Conservation (phyloP, 2,888 invertebrate genomes). For the Cosmia trapezina region DNA sequence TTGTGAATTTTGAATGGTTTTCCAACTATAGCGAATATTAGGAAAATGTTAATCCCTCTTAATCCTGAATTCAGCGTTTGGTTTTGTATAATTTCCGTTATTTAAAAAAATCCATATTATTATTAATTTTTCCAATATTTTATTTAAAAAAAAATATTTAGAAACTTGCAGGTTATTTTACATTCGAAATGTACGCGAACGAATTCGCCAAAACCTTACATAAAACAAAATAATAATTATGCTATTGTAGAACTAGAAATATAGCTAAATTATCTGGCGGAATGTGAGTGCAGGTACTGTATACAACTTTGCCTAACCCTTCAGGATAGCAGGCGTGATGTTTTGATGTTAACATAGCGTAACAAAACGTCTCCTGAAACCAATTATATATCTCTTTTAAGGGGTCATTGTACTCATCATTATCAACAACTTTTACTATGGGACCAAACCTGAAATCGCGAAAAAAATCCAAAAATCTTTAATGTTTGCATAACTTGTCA, state of each 20-base stretch:
- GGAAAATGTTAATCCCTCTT: background rate
- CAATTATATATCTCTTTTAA: too few species aligned
- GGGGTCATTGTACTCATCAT: too few species aligned
- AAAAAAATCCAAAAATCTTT: too few species aligned
- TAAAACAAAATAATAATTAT: too few species aligned
- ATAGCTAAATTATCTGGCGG: background rate
- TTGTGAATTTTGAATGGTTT: background rate
- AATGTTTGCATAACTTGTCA: too few species aligned
- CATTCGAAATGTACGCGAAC: background rate
- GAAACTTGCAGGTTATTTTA: background rate
- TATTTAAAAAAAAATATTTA: background rate
- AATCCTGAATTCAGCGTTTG: background rate
- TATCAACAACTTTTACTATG: too few species aligned
- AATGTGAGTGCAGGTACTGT: background rate
- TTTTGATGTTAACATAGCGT: background rate
- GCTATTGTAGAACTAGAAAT: background rate
- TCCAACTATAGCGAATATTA: background rate
- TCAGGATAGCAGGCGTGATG: background rate
- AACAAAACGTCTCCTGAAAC: background rate
- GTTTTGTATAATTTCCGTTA: background rate
- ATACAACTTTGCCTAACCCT: background rate
- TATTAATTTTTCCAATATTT: too few species aligned
- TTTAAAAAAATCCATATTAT: background rate
- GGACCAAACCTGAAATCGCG: too few species aligned
- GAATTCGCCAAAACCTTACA: background rate